Conservation (phyloP, 2,888 invertebrate genomes). For the Euzophera pinguis region DNA sequence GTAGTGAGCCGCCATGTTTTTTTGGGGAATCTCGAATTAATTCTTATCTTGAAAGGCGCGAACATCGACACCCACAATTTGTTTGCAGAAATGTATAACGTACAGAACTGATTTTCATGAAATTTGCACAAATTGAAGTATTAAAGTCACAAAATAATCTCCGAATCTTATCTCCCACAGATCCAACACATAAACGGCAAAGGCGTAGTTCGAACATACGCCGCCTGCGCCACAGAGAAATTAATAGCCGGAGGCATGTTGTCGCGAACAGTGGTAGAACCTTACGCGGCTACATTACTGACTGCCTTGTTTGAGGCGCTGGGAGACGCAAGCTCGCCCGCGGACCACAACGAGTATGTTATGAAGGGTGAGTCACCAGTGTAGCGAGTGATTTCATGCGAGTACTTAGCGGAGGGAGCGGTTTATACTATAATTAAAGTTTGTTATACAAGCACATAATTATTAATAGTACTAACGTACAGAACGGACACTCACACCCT, state of each 20-base stretch:
- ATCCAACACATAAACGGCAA: constrained; percentile 87
- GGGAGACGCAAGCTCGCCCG: constrained; percentile 80
- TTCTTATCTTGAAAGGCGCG: too few relatives aligned
- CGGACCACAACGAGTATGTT: constrained; percentile 96
- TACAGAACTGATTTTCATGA: too few relatives aligned
- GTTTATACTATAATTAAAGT: too few relatives aligned
- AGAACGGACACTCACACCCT: too few relatives aligned
- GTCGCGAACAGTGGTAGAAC: constrained; percentile 81
- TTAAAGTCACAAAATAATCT: too few relatives aligned
- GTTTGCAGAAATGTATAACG: too few relatives aligned
- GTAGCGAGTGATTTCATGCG: neutral
- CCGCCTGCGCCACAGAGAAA: constrained; percentile 94
- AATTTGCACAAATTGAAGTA: too few relatives aligned
- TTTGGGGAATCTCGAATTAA: too few relatives aligned
- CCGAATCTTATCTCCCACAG: constrained; percentile 34
- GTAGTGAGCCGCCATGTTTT: too few relatives aligned
- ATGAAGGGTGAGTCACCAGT: constrained; percentile 89
- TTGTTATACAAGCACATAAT: too few relatives aligned
- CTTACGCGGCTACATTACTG: constrained; percentile 85
- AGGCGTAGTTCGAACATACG: constrained; percentile 96
- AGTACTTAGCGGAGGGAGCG: neutral
- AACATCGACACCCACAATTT: too few relatives aligned
- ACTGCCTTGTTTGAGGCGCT: constrained; percentile 88
- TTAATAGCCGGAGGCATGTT: constrained; percentile 87
- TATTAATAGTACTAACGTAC: too few relatives aligned